These are phyloP conservation scores for Spongia lamella DNA, from an alignment of 37 sponge, comb jelly and placozoan genomes.

Conservation along the genomic window DNA sequence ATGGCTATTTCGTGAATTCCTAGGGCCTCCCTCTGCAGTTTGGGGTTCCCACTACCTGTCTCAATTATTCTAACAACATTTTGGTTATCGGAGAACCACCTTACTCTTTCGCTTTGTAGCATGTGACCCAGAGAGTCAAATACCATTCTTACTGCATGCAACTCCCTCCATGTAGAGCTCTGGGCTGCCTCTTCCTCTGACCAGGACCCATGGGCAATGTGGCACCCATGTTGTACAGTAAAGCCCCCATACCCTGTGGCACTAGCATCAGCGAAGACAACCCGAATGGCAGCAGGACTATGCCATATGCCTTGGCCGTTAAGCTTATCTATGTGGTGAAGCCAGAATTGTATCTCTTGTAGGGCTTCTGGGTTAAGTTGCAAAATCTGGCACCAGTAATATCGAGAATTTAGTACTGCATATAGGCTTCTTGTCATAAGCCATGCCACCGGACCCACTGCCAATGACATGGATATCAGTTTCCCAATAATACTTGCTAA, in stretches of 20 bases:
- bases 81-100: conserved; percentile 26
- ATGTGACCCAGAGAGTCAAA: background rate
- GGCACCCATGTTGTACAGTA: background rate
- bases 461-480: conserved; percentile 28
- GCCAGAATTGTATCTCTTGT: conserved; percentile 26
- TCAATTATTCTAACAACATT: conserved; percentile 32
- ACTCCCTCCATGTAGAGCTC: conserved; percentile 40
- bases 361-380: background rate
- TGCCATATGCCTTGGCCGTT: conserved; percentile 25
- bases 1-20: conserved; percentile 1
- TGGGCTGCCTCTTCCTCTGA: background rate
- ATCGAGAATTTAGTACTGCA: conserved; percentile 3
- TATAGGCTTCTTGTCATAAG: conserved; percentile 36
- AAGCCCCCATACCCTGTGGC: conserved; percentile 7
- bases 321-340: background rate
- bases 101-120: background rate
- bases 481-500: conserved; percentile 30
- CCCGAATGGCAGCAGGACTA: background rate
- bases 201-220: too few species aligned
- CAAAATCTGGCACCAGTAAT: conserved; percentile 14
- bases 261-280: conserved; percentile 24
- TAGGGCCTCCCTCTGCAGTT: conserved; percentile 12
- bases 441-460: conserved; percentile 17
- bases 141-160: conserved; percentile 9
- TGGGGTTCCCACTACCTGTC: conserved; percentile 5